These are phyloP conservation scores for Eupsittula cactorum DNA, from an alignment of 2,113 vertebrate species.

Conservation along the genomic window DNA sequence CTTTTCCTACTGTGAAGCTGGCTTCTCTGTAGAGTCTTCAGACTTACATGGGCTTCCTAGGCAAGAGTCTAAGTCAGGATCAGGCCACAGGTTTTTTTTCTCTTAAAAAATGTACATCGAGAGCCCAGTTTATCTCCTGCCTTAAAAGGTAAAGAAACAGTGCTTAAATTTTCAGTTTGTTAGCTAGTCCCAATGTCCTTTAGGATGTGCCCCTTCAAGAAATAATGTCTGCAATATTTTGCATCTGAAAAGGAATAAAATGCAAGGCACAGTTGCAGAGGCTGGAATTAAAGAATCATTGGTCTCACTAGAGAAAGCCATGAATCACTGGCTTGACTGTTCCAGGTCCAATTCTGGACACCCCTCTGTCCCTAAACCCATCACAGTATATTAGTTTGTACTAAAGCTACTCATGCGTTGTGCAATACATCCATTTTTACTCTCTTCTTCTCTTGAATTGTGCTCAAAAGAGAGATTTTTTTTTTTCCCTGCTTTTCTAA, in stretches of 20 bases:
- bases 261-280: neutral
- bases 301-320: slow-evolving; percentile 3
- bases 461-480: neutral
- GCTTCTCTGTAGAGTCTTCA: neutral
- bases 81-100: neutral
- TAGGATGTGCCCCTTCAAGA: neutral
- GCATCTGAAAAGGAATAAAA: slow-evolving; percentile 26
- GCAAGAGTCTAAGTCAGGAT: neutral
- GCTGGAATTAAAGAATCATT: slow-evolving; percentile 33
- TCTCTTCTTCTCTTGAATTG: neutral
- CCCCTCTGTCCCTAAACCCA: neutral
- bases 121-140: neutral
- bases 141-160: neutral
- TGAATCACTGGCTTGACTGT: slow-evolving; percentile 34
- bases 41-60: neutral
- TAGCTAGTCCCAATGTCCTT: neutral
- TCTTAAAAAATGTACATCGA: neutral
- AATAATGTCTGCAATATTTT: slow-evolving; percentile 6
- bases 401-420: slow-evolving; percentile 19
- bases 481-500: neutral
- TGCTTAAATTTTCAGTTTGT: neutral
- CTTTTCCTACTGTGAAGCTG: slow-evolving; percentile 21
- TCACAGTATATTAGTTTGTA: slow-evolving; percentile 18
- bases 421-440: slow-evolving; percentile 25
- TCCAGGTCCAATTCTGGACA: slow-evolving; percentile 11